Evolutionary conservation across 2,888 invertebrate species (phyloP).

Genomic region (Cylloceria caligata): DNA sequence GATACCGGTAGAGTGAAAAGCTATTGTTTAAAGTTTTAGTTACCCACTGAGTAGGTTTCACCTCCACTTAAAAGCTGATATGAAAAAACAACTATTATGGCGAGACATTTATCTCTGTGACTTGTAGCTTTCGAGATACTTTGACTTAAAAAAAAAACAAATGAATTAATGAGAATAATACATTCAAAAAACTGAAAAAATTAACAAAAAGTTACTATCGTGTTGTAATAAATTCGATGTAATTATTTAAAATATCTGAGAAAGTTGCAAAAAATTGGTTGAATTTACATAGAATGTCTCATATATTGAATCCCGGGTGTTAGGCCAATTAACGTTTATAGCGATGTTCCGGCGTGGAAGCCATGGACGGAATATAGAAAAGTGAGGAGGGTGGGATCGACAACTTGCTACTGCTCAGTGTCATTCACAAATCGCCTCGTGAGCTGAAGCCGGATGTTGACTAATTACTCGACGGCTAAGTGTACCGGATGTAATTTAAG

Average conservation of each 20-base stretch:
- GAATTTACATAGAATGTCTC: neutral
- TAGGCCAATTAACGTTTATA: constrained; percentile 22
- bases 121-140: no score
- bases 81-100: no score
- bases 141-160: no score
- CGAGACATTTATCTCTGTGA: no score
- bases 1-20: no score
- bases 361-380: constrained; percentile 3
- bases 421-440: constrained; percentile 18
- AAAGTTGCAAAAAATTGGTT: neutral
- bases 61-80: no score
- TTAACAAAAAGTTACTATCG: no score
- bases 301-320: neutral
- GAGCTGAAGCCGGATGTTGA: constrained; percentile 41
- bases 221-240: no score
- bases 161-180: no score
- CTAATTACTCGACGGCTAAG: constrained; percentile 45
- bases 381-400: constrained; percentile 7
- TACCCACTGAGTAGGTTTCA: no score
- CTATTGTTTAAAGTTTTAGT: no score
- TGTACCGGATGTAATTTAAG: constrained; percentile 44
- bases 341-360: constrained; percentile 6
- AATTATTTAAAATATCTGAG: neutral
- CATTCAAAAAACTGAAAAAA: no score
- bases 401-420: constrained; percentile 14